Evolutionary conservation across 1,140 invertebrate species (phyloP).

Genomic region (Agraylea sexmaculata): DNA sequence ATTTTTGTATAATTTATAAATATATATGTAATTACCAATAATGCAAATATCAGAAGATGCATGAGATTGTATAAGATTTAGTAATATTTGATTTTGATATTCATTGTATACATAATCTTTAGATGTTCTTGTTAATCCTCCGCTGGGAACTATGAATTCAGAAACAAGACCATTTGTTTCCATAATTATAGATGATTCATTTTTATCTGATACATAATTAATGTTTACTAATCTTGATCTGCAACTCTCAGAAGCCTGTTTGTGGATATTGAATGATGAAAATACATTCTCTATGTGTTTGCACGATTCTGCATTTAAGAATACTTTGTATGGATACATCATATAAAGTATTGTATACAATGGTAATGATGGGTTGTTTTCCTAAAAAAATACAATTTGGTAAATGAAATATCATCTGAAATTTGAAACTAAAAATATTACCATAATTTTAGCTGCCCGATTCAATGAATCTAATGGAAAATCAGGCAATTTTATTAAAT

Average conservation of each 20-base stretch:
- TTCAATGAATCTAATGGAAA: constrained; percentile 80
- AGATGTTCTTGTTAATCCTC: constrained; percentile 21
- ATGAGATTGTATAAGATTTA: constrained; percentile 67
- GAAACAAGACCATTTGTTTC: constrained; percentile 27
- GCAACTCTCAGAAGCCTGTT: constrained; percentile 9
- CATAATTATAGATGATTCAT: no score
- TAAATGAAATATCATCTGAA: background rate
- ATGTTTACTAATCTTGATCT: no score
- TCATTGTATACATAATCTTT: constrained; percentile 49
- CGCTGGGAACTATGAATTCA: constrained; percentile 34
- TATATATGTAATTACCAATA: constrained; percentile 40
- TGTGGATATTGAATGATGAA: constrained; percentile 45
- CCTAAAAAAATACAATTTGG: constrained; percentile 40
- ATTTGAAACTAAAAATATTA: constrained; percentile 31
- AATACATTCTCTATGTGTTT: constrained; percentile 57
- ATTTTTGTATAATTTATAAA: constrained; percentile 2
- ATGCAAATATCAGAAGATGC: constrained; percentile 75
- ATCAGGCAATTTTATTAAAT: constrained; percentile 65
- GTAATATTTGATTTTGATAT: constrained; percentile 71
- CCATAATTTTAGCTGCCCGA: constrained; percentile 58
- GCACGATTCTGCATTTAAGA: constrained; percentile 61
- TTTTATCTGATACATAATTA: no score
- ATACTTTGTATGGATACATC: constrained; percentile 73
- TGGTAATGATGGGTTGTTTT: constrained; percentile 51
- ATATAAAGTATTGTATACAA: constrained; percentile 56